Base-by-base conservation (phyloP, 2,113 vertebrate species). In the Crotalus viridis region DNA sequence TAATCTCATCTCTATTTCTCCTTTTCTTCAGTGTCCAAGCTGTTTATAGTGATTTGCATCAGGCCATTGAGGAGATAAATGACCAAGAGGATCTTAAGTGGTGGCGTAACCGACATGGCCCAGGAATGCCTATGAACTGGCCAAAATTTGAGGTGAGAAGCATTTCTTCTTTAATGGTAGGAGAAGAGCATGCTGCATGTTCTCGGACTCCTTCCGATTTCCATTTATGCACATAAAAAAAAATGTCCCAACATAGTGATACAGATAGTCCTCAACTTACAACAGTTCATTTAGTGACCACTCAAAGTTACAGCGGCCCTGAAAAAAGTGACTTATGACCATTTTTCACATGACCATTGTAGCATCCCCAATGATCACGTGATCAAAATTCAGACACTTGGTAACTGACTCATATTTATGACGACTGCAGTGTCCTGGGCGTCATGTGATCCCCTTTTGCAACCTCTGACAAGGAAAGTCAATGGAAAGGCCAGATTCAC, bases 121-220 rank as follows among this genome's bases (percentile, higher is more conserved):
- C 98, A 0, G 98, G 98, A 88, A 98, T 98, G 98, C 94, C 97
- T 33, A 98, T 98, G 0, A 95, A 98, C 94, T 98, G 98, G 98
- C 98, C 98, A 3, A 96, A 97, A 94, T 97, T 98, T 24, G 64
- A 98, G 97, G 98, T 98, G 88, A 43, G 88, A 0, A 74, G 26
- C 26, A 54, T 52, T 24, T 87, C 46, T 89, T 24, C 24, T 28
- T 90, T 86, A 57, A 26, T 19, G 6, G 28, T 85, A 22, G n/a
- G 19, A 90, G 17, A 86, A 61, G 52, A 21, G 43, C 21, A 52
- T 5, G 85, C 54, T 85, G 39, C 12, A 61, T 5, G 33, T 33
- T 89, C 19, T 57, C 15, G 89, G 54, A 69, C 5, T 33, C 89
- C 56, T 69, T 64, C 15, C 10, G 4, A 4, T 64, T 46, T 56